Evolutionary conservation across 2,797 vertebrate species (phyloP).

Genomic region (Spinus pinus): DNA sequence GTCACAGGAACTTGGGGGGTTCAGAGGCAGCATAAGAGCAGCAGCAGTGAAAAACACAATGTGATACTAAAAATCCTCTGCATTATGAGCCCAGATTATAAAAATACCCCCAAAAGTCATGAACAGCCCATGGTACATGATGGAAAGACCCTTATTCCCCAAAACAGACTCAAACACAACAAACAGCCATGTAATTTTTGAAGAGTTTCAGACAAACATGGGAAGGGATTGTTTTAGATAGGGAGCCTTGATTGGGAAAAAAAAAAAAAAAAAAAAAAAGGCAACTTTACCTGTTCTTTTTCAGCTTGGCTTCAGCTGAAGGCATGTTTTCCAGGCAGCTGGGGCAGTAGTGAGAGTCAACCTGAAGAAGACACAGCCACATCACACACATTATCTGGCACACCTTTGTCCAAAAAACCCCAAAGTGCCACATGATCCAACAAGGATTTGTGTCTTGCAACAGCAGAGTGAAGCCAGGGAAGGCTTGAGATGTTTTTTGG

Average conservation of each 20-base stretch:
- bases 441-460: neutral
- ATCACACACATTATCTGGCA: neutral
- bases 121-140: neutral
- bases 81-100: neutral
- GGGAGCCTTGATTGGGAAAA: rapidly evolving
- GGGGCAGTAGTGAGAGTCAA: conserved; percentile 98
- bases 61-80: rapidly evolving
- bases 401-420: neutral
- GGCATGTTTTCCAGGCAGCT: conserved; percentile 99
- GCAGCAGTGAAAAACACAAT: neutral
- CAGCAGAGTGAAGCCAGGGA: neutral
- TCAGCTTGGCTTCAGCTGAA: conserved; percentile 96
- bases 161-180: neutral
- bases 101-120: rapidly evolving
- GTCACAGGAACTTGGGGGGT: neutral
- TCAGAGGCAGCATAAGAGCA: neutral
- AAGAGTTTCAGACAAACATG: neutral
- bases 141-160: neutral
- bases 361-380: conserved; percentile 71
- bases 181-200: neutral
- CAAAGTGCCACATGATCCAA: rapidly evolving
- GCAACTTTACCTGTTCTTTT: conserved; percentile 91
- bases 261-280: neutral
- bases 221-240: neutral
- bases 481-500: neutral